Evolutionary conservation across 2,113 vertebrate genomes (phyloP).

Genomic region (Syngnathoides biaculeatus): DNA sequence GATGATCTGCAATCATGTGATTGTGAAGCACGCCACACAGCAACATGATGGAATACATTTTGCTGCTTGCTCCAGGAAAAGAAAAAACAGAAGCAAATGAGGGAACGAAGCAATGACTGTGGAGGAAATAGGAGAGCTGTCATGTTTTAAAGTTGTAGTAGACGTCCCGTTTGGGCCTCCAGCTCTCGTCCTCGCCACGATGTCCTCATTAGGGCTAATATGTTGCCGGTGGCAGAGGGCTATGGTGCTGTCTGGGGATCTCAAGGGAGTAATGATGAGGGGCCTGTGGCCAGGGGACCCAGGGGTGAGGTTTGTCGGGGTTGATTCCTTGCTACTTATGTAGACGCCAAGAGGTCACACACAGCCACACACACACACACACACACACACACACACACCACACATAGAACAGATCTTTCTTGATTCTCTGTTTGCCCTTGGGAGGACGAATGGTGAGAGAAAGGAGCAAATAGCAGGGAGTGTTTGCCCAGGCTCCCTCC

Average conservation of each 20-base stretch:
- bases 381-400: slow-evolving; percentile 53
- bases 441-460: slow-evolving; percentile 50
- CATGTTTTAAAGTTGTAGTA: slow-evolving; percentile 17
- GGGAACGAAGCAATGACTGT: slow-evolving; percentile 1
- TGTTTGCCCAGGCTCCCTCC: slow-evolving; percentile 55
- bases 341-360: slow-evolving; percentile 53
- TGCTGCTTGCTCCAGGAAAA: background rate
- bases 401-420: slow-evolving; percentile 45
- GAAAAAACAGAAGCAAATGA: slow-evolving; percentile 18
- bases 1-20: slow-evolving; percentile 37
- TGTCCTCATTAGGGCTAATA: slow-evolving; percentile 64
- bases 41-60: slow-evolving; percentile 34
- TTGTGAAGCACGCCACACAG: slow-evolving; percentile 30
- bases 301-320: slow-evolving; percentile 59
- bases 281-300: slow-evolving; percentile 59
- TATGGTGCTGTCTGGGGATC: slow-evolving; percentile 37
- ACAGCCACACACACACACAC: slow-evolving; percentile 29
- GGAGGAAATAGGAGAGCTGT: background rate
- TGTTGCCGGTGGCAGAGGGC: slow-evolving; percentile 41
- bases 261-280: slow-evolving; percentile 62
- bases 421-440: slow-evolving; percentile 62
- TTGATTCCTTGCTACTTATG: slow-evolving; percentile 64
- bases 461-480: slow-evolving; percentile 62
- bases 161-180: slow-evolving; percentile 36
- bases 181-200: slow-evolving; percentile 22